Evolutionary conservation across 2,113 vertebrate species (phyloP).

Genomic region (Lepisosteus oculatus): DNA sequence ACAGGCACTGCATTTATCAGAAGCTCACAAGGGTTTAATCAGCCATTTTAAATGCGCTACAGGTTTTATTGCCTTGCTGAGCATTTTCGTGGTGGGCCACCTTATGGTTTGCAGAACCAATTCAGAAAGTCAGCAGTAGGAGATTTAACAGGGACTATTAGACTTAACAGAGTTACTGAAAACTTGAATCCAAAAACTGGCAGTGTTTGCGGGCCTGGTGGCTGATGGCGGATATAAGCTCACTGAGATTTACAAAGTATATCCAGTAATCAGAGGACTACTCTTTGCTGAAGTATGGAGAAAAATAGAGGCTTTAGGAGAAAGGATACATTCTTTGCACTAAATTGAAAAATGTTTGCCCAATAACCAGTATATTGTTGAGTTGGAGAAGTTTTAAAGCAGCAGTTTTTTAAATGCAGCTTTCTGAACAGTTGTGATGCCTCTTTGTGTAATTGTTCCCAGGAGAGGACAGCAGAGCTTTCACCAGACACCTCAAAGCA

Average conservation of each 20-base stretch:
- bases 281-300: constrained; percentile 20
- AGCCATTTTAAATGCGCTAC: constrained; percentile 15
- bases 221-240: constrained; percentile 37
- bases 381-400: too few relatives aligned
- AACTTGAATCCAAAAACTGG: constrained; percentile 29
- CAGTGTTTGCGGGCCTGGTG: constrained; percentile 19
- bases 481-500: constrained; percentile 18
- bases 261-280: constrained; percentile 11
- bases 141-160: constrained; percentile 45
- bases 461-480: constrained; percentile 36
- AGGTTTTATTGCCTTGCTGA: constrained; percentile 44
- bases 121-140: constrained; percentile 49
- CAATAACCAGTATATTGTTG: too few relatives aligned
- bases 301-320: background rate
- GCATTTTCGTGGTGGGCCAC: constrained; percentile 31
- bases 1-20: constrained; percentile 54
- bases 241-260: constrained; percentile 48
- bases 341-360: too few relatives aligned
- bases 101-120: constrained; percentile 8
- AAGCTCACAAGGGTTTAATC: constrained; percentile 35
- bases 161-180: constrained; percentile 19
- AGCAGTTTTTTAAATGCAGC: too few relatives aligned
- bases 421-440: too few relatives aligned
- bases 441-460: constrained; percentile 17
- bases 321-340: too few relatives aligned